Conservation (phyloP, 2,113 vertebrate species). For the Stomatorhinus ivindoensis region DNA sequence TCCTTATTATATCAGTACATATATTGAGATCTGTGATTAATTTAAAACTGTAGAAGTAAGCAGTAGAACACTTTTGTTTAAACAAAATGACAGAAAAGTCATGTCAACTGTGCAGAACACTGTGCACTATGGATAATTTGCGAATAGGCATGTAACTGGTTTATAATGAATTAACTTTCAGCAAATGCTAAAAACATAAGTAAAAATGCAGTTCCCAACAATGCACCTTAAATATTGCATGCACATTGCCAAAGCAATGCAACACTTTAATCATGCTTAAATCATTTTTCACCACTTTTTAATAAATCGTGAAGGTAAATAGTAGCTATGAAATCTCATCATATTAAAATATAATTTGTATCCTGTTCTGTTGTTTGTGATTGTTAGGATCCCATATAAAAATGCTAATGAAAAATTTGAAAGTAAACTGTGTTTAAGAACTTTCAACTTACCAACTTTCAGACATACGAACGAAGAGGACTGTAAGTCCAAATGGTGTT, state of each 20-base stretch:
- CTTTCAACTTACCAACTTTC: no score
- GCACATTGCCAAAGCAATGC: neutral
- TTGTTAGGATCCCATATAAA: neutral
- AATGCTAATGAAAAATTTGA: neutral
- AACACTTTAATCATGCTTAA: neutral
- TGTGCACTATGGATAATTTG: neutral
- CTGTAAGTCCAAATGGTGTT: no score
- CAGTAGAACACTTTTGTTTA: neutral
- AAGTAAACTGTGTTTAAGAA: neutral
- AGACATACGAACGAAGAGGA: no score
- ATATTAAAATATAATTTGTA: neutral
- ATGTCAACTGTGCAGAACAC: neutral
- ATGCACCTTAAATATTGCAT: neutral
- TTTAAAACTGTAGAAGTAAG: neutral
- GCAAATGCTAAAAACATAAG: neutral
- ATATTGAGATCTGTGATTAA: neutral
- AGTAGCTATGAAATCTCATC: neutral
- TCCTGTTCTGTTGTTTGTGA: neutral
- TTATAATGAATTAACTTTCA: neutral
- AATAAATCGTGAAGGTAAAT: neutral
- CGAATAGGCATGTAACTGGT: neutral
- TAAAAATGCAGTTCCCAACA: neutral
- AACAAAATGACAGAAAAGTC: neutral
- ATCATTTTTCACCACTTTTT: neutral
- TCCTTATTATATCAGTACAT: neutral